A percentile compares a stretch with the other conserved stretches of the same genome.
These are phyloP conservation scores for Diorhabda carinulata DNA, from an alignment of 1,140 invertebrate species.

Conservation along the genomic window DNA sequence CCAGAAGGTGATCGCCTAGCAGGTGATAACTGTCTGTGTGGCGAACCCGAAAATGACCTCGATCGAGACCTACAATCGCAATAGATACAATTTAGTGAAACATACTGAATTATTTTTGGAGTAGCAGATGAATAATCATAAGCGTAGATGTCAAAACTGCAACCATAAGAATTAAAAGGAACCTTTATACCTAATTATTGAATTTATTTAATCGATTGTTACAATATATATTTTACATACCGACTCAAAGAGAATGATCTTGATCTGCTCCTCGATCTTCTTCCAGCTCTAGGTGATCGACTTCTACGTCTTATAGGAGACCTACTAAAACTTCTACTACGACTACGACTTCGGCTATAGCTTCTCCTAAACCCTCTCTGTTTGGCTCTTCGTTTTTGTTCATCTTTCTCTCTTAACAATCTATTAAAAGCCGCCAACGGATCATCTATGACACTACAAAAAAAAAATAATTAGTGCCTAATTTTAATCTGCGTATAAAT, in stretches of 20 bases:
- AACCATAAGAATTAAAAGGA: too few species aligned
- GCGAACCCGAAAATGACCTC: slow-evolving; percentile 41
- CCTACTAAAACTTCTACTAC: slow-evolving; percentile 46
- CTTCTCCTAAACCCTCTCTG: slow-evolving; percentile 51
- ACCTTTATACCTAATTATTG: too few species aligned
- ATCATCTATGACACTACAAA: slow-evolving; percentile 67
- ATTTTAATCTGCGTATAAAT: neutral
- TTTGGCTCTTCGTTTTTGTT: slow-evolving; percentile 62
- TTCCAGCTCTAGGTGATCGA: slow-evolving; percentile 37
- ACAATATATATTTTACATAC: slow-evolving; percentile 38
- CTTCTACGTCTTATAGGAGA: slow-evolving; percentile 44
- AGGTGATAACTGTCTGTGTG: slow-evolving; percentile 38
- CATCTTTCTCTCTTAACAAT: slow-evolving; percentile 80
- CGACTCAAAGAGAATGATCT: slow-evolving; percentile 53
- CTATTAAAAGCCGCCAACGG: slow-evolving; percentile 80
- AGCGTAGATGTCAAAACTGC: too few species aligned
- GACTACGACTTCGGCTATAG: slow-evolving; percentile 52
- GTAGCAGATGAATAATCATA: neutral
- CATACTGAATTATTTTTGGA: neutral
- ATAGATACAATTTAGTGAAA: neutral
- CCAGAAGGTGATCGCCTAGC: slow-evolving; percentile 29
- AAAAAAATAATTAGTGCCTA: neutral
- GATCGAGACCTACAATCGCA: slow-evolving; percentile 42
- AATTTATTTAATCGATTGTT: too few species aligned
- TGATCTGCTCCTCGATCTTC: slow-evolving; percentile 45